Evolutionary conservation across 2,888 invertebrate species (phyloP), one percentile per base, ranked within the genome.

Genomic region (Salticus scenicus): DNA sequence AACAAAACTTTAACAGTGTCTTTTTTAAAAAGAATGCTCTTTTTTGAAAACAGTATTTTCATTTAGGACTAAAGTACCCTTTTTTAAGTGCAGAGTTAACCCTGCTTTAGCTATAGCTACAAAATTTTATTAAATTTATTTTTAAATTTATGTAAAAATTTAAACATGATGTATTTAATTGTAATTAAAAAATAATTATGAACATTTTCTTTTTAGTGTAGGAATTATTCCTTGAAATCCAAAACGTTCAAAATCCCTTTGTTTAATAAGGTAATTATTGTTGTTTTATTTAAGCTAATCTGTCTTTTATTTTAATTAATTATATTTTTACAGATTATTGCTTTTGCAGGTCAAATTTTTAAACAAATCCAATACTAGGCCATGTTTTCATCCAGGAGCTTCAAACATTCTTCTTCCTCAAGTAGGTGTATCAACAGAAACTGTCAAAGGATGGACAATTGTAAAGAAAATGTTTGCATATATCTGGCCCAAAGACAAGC

Each of bases 401-500:
- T 94, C 95, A 90, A 93, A 93, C 91, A 92, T 95, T 90, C 87
- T 91, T 5, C 89, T 90, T 12, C 90, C 90, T 27, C 89, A 90
- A n/a, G 78, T 91, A 20, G 89, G 89, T 10, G 78, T 89, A 1
- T 87, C 31, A 84, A 88, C 37, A 88, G 66, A 80, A 92, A 93
- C 72, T 94, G 96, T 87, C 93, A 95, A 10, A 93, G 95, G 88
- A 90, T 92, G 89, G 89, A 94, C 97, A 90, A 98, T 98, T 95
- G 90, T 98, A 33, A 93, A 93, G 88, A 95, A 95, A 73, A 98
- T 99, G 97, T 91, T 96, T 91, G 94, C 94, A 73, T 97, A 98
- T 92, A 95, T 99, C 81, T 99, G 99, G 99, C 99, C 99, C 31
- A 95, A 96, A 93, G 96, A 96, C 91, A 95, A 97, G 90, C 92